Conservation (phyloP, 2,113 vertebrate species). For the Parus major region DNA sequence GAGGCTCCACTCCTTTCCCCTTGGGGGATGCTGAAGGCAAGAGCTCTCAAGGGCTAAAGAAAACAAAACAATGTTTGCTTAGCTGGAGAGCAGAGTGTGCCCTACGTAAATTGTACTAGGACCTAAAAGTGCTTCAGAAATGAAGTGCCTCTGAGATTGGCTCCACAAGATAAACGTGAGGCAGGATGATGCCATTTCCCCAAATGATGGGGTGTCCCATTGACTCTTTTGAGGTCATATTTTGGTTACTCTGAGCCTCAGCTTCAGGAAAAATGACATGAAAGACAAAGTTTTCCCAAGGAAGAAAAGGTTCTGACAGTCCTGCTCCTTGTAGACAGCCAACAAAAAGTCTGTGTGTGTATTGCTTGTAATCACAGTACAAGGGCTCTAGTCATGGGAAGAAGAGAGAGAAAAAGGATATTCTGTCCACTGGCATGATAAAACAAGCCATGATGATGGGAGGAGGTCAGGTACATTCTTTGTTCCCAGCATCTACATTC, state of each 20-base stretch:
- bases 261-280: neutral
- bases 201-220: neutral
- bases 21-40: conserved; percentile 4
- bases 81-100: conserved; percentile 51
- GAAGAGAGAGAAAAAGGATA: neutral
- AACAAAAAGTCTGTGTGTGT: neutral
- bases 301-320: neutral
- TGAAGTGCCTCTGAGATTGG: conserved; percentile 44
- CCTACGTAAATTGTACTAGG: conserved; percentile 34
- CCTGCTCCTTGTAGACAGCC: neutral
- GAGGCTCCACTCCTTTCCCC: conserved; percentile 51
- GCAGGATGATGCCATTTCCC: neutral
- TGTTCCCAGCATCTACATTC: neutral
- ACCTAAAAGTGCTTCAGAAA: conserved; percentile 50
- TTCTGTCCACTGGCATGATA: neutral
- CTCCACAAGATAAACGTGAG: neutral
- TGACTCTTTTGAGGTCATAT: neutral
- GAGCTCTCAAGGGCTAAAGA: conserved; percentile 59
- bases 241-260: neutral
- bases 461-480: neutral
- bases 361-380: neutral
- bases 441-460: neutral
- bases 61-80: conserved; percentile 68
- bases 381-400: neutral
- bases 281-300: neutral